Evolutionary conservation across 2,113 vertebrate species (phyloP).

Genomic region (Butorides virescens): DNA sequence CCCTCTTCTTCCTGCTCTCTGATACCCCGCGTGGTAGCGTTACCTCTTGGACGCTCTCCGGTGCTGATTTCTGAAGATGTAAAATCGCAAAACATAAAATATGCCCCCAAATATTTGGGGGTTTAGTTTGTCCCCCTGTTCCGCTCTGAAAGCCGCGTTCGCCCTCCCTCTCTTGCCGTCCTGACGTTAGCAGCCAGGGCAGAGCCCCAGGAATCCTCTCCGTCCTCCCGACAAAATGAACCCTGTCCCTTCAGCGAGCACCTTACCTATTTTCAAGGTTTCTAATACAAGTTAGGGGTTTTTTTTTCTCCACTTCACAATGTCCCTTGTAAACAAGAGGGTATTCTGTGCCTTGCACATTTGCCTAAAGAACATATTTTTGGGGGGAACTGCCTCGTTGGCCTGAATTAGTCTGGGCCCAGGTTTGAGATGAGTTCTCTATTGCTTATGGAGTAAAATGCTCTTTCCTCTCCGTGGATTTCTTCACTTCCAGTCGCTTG

Average conservation of each 20-base stretch:
- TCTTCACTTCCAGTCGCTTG: not conserved
- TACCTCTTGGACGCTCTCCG: not conserved
- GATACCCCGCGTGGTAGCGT: no score
- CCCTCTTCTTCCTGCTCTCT: not conserved
- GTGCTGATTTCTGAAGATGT: not conserved
- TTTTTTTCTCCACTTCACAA: not conserved
- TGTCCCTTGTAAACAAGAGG: not conserved
- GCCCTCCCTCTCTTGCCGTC: not conserved
- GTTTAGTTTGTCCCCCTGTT: not conserved
- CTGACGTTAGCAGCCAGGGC: not conserved
- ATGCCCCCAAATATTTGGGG: not conserved
- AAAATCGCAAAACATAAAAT: not conserved
- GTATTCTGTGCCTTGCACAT: not conserved
- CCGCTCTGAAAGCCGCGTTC: not conserved
- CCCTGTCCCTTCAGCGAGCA: not conserved
- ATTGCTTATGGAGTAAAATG: not conserved
- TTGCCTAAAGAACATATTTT: not conserved
- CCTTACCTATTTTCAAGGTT: not conserved
- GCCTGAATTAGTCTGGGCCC: not conserved
- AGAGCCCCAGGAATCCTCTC: not conserved
- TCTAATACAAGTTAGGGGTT: not conserved
- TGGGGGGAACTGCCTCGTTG: not conserved
- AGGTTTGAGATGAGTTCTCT: not conserved
- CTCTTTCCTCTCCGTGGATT: not conserved
- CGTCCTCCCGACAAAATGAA: no score